Evolutionary conservation across 1,140 invertebrate species (phyloP), one percentile per base, ranked within the genome.

Genomic region (Microplitis mediator): DNA sequence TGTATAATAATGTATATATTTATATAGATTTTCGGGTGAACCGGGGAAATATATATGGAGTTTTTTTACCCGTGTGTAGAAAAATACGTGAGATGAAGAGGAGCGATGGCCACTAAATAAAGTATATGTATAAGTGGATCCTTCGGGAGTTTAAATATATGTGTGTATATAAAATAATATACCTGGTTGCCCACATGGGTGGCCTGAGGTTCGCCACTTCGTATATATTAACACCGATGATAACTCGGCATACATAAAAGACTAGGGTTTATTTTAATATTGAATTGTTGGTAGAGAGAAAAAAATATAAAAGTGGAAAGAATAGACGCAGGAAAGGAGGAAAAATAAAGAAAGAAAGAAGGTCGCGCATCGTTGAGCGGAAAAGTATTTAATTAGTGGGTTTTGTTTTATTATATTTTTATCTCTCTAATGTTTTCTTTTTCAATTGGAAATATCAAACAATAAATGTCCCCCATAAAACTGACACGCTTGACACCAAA

Each of bases 191-290:
- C 71, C 73, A 77, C 77, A 74, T 82, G 81, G 80, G 82, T 81
- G 82, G 82, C 76, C 82, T 51, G 14, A 14, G 31, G 56, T 52
- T 51, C 23, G 63, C 51, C 65, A 72, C 74, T 68, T 76, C 69
- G 65, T 76, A 75, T 77, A 73, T 78, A 81, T 80, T 78, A 80
- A 80, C 77, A 74, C 74, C 74, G 71, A 76, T 79, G 79, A 81
- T 80, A 80, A 77, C 73, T 76, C 68, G 39, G 39, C 39, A 45
- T 45, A 75, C 73, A 73, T 71, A 35, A 63, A 31, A 23, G 31
- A 67, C 50, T 63, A 45, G 52, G 66, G 45, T n/a, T 45, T 67
- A 56, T 67, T 67, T 67, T 67, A 9, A 67, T 45, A 45, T 45
- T 45, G 39, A 16, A 16, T 31, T 58, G 54, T 16, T 58, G 11